Evolutionary conservation across 2,888 invertebrate species (phyloP), one percentile per base, ranked within the genome.

Genomic region (Yponomeuta evonymella): DNA sequence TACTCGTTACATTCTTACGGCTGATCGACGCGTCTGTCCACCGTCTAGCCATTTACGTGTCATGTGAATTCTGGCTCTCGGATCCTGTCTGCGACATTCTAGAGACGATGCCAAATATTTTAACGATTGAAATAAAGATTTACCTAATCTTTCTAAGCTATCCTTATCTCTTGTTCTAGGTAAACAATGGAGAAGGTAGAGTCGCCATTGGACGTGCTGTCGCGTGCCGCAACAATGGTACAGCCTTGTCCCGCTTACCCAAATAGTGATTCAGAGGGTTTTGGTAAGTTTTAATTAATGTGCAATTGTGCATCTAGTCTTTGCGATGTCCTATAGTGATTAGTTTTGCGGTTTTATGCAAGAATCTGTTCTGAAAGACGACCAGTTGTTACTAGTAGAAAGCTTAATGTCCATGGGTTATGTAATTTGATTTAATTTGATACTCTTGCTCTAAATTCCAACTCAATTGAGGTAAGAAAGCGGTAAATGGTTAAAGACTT

Each of bases 201-300:
- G 93, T 95, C 96, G 73, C 96, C 97, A 74, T 89, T 97, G 85
- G 97, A 97, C 83, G 97, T 97, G 77, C 93, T 97, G 76, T 97
- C 97, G 76, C 94, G 97, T 80, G 97, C 97, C 73, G 97, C 97
- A 33, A 97, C 97, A 33, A 97, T 97, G 97, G 95, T 97, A 77
- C 96, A 96, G 87, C 96, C 95, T 75, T 95, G 94, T 73, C 88
- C 92, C 3, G 88, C 91, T 6, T 93, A 92, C 77, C 90, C 89
- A 11, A 86, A 89, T 73, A 92, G 91, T 77, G 92, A 92, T 79
- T 89, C 91, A 43, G 92, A 92, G 70, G 86, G 90, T 73, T 89
- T 94, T 78, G 94, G 94, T 94, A 87, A 89, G 87, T 88, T 43
- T 58, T 58, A 12, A 58, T 58, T 58, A 43, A 43, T 43, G 5